Conservation (phyloP, 2,888 invertebrate genomes). For the Kryphioiulus occultus region DNA sequence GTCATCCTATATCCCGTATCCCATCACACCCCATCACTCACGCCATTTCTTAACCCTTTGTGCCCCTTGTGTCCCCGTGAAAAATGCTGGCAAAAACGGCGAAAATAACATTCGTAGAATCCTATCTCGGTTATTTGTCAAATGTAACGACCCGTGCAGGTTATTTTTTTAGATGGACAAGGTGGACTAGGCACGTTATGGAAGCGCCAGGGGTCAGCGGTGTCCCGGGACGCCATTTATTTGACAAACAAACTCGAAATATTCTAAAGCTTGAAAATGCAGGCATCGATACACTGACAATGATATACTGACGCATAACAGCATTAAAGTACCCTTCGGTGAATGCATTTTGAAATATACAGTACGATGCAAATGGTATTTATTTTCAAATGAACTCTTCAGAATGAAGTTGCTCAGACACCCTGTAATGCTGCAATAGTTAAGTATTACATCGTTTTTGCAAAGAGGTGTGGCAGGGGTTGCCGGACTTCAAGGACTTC, state of each 20-base stretch:
- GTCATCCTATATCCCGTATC: not conserved
- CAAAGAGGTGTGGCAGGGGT: no score
- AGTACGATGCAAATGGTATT: no score
- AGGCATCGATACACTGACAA: not conserved
- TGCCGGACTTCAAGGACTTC: no score
- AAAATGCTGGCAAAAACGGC: not conserved
- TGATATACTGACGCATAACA: no score
- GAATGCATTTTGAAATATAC: no score
- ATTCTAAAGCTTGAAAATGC: not conserved
- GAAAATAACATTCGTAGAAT: not conserved
- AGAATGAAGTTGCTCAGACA: no score
- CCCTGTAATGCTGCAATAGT: no score
- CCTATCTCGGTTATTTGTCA: slow-evolving; percentile 25
- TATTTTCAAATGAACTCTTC: no score
- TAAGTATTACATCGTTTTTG: no score
- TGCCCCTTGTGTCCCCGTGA: not conserved
- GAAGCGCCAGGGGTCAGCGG: not conserved
- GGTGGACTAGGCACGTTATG: not conserved
- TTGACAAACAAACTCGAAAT: not conserved
- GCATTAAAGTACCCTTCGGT: no score
- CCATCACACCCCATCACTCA: slow-evolving; percentile 10
- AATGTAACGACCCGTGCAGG: not conserved
- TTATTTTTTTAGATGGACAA: not conserved
- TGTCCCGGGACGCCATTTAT: not conserved
- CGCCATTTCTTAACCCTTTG: not conserved